These are phyloP conservation scores for Gavialis gangeticus DNA, from an alignment of 2,113 vertebrate species.

Conservation along the genomic window DNA sequence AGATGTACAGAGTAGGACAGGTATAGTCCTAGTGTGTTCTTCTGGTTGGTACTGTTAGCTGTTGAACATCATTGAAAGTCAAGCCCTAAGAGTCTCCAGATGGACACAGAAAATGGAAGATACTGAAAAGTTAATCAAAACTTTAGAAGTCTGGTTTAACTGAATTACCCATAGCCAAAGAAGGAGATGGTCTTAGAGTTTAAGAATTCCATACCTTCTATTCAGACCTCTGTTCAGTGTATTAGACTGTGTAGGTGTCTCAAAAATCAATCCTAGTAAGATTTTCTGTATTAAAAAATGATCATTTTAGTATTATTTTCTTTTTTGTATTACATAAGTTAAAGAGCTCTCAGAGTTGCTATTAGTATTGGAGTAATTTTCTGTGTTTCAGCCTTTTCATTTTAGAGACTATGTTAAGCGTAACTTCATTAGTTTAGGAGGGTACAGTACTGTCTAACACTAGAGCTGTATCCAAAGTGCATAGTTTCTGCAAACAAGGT, in stretches of 20 bases:
- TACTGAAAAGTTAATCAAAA: neutral
- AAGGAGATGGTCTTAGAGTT: neutral
- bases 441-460: conserved; percentile 3
- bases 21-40: too few species aligned
- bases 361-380: neutral
- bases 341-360: neutral
- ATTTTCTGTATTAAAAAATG: too few species aligned
- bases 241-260: neutral
- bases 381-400: neutral
- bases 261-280: neutral
- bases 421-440: neutral
- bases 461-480: conserved; percentile 40
- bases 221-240: neutral
- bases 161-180: neutral
- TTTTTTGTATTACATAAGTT: neutral
- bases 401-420: neutral
- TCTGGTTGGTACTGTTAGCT: neutral
- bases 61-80: neutral
- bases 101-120: neutral
- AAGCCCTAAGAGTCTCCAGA: neutral
- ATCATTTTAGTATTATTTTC: too few species aligned
- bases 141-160: neutral
- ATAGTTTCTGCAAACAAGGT: neutral
- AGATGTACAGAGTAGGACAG: too few species aligned
- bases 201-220: neutral